These are phyloP conservation scores for Athalia rosae DNA, from an alignment of 2,888 invertebrate species.

Conservation along the genomic window DNA sequence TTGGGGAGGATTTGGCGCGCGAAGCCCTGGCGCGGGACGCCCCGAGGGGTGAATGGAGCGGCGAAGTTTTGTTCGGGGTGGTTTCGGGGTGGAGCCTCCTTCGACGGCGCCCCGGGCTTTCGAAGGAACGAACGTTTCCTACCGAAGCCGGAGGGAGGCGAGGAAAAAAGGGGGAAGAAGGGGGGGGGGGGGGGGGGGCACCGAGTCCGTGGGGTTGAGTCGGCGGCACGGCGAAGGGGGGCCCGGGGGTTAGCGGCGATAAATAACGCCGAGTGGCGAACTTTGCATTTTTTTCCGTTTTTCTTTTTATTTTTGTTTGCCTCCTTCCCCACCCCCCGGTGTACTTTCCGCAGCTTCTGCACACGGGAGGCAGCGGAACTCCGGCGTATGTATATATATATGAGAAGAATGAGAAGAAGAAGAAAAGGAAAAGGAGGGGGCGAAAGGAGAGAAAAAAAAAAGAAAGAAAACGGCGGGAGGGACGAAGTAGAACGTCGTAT, in stretches of 20 bases:
- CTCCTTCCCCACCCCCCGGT: neutral
- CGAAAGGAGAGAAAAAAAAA: conserved; percentile 39
- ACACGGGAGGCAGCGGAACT: conserved; percentile 46
- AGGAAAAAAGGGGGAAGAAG: conserved; percentile 45
- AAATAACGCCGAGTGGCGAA: conserved; percentile 59
- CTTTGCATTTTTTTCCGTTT: conserved; percentile 56
- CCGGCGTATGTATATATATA: neutral
- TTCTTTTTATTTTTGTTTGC: neutral
- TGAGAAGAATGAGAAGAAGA: conserved; percentile 38
- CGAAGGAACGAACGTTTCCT: conserved; percentile 15
- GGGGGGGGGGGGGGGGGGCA: conserved; percentile 47
- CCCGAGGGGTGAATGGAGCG: conserved; percentile 21
- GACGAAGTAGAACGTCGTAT: conserved; percentile 50
- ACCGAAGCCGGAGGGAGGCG: neutral
- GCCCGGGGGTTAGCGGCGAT: conserved; percentile 51
- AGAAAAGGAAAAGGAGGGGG: conserved; percentile 34
- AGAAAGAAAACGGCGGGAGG: neutral
- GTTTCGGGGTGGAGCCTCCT: conserved; percentile 41
- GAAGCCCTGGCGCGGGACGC: conserved; percentile 19
- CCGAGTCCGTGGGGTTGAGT: conserved; percentile 54
- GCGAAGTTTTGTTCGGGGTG: conserved; percentile 37
- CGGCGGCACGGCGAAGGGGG: conserved; percentile 54
- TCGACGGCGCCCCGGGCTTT: conserved; percentile 40
- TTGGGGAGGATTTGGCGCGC: conserved; percentile 57
- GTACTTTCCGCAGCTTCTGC: neutral